Base-by-base conservation (phyloP, 2,113 vertebrate genomes). In the Periophthalmus modestus region DNA sequence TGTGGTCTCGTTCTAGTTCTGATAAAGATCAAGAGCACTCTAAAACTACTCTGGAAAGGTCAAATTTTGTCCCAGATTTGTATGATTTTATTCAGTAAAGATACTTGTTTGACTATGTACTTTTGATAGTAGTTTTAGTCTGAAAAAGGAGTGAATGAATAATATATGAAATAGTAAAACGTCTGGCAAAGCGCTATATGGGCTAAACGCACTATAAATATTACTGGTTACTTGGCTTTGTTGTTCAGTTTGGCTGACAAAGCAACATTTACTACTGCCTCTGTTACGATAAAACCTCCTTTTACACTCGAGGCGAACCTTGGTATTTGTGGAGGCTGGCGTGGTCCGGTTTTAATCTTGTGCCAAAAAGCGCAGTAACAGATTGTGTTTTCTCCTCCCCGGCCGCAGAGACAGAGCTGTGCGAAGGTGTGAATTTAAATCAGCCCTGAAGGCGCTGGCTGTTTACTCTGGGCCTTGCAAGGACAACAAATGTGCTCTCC, bases 391-490 rank as follows among this genome's bases (percentile, higher is more conserved):
- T 65, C 62, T 65, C 34, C 62, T 43, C 34, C 33, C 62, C 34
- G 62, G 62, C 62, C n/a, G 62, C 18, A 19, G 34, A 65, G 62
- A 65, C 19, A 43, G 62, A 39, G 62, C 62, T 43, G 62, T 65
- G 34, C 12, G 62, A 65, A 65, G 62, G 62, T 65, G 62, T 65
- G 62, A 43, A 65, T 65, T 65, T 65, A 65, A 65, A 65, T 65
- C 34, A 65, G 62, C 34, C 62, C 62, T 39, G 33, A 65, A 65
- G 62, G 62, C 62, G 34, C 34, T 39, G 62, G 62, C 62, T 39
- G 62, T 65, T 65, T 65, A 65, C 62, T 65, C 34, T 39, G 33
- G 62, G 34, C 34, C 62, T 65, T 3, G 62, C 62, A 65, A 65
- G 62, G 62, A 65, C 62, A 65, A 65, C 62, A 43, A 65, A 65